These are phyloP conservation scores for Andrena trimmerana DNA, from an alignment of 2,888 invertebrate species.

Conservation along the genomic window DNA sequence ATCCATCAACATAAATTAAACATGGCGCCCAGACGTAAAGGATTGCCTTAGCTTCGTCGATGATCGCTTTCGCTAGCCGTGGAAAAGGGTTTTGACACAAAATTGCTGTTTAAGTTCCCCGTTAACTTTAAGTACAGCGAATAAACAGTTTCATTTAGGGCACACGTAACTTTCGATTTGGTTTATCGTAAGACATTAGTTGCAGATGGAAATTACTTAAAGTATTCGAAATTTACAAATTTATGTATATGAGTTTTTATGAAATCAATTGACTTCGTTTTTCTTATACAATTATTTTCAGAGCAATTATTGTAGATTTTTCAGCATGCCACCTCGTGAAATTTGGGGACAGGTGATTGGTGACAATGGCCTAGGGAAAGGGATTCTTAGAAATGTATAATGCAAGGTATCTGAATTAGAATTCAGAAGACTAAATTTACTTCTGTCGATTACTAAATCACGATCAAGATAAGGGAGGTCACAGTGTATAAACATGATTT, in stretches of 20 bases:
- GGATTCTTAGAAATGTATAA: background rate
- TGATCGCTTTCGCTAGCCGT: conserved; percentile 20
- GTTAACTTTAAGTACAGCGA: background rate
- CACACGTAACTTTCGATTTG: too few relatives aligned
- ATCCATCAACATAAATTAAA: conserved; percentile 80
- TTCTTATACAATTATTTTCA: too few relatives aligned
- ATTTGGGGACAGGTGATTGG: too few relatives aligned
- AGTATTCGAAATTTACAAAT: too few relatives aligned
- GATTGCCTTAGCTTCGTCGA: conserved; percentile 45
- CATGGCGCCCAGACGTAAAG: conserved; percentile 56
- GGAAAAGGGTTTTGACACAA: background rate
- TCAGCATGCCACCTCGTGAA: too few relatives aligned
- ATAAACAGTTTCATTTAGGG: background rate
- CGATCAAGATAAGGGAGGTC: background rate
- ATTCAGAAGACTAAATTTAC: background rate
- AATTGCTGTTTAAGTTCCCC: background rate
- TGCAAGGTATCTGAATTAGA: too few relatives aligned
- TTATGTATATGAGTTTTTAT: too few relatives aligned
- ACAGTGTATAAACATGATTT: background rate
- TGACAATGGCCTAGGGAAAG: background rate
- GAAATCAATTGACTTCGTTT: too few relatives aligned
- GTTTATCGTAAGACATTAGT: too few relatives aligned
- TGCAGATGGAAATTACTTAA: too few relatives aligned
- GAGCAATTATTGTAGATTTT: too few relatives aligned
- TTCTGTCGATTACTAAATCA: background rate